These are phyloP conservation scores for Antheraea yamamai DNA, from an alignment of 2,888 invertebrate genomes.

Conservation along the genomic window DNA sequence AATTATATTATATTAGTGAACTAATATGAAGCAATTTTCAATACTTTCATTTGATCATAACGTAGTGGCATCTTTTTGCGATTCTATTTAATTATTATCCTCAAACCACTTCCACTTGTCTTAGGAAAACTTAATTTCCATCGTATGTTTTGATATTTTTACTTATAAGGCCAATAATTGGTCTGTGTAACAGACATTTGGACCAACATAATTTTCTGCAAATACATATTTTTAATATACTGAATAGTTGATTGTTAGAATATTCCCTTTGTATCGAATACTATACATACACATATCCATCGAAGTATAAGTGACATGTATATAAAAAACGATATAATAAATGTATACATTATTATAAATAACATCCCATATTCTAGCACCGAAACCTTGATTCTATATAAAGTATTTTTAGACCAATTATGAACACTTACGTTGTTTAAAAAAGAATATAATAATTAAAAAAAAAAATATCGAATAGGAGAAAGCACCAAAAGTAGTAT, in stretches of 20 bases:
- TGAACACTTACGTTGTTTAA: slow-evolving; percentile 71
- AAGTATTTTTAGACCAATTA: slow-evolving; percentile 67
- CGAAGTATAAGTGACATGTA: slow-evolving; percentile 17
- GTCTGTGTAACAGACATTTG: not conserved
- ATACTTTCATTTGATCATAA: not conserved
- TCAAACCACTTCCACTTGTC: no score
- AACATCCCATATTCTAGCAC: slow-evolving; percentile 54
- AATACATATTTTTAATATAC: not conserved
- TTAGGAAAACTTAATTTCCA: not conserved
- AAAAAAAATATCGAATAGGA: slow-evolving; percentile 30
- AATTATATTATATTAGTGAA: not conserved
- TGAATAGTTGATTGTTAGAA: not conserved
- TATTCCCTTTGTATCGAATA: not conserved
- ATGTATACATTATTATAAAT: slow-evolving; percentile 17
- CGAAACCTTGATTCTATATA: slow-evolving; percentile 58
- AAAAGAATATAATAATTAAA: slow-evolving; percentile 35
- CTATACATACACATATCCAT: slow-evolving; percentile 16
- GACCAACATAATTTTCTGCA: not conserved
- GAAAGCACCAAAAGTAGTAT: slow-evolving; percentile 30
- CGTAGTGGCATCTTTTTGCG: no score
- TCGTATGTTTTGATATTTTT: not conserved
- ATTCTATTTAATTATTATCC: no score
- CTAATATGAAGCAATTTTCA: not conserved
- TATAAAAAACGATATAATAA: slow-evolving; percentile 17
- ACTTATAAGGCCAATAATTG: not conserved